Evolutionary conservation across 1,140 invertebrate genomes (phyloP).

Genomic region (Hyposmocoma kahamanoa): DNA sequence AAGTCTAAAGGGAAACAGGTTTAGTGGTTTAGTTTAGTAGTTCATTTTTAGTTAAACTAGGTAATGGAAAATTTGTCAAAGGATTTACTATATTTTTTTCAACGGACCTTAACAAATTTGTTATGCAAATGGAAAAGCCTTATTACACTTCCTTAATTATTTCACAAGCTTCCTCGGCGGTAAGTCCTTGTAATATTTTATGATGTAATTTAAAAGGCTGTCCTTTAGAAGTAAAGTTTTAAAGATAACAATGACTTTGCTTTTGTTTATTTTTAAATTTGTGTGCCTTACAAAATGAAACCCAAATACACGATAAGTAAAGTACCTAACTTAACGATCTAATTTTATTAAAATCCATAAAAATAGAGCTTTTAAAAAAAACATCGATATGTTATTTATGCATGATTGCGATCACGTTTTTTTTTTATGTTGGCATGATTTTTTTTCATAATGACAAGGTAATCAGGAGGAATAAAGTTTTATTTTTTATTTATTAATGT

Average conservation of each 20-base stretch:
- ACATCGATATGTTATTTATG: too few relatives aligned
- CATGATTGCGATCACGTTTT: too few relatives aligned
- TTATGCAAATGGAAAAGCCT: conserved; percentile 52
- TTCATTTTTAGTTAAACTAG: background rate
- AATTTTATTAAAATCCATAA: too few relatives aligned
- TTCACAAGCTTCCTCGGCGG: conserved; percentile 31
- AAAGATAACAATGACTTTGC: too few relatives aligned
- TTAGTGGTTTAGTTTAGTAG: background rate
- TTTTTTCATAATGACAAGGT: too few relatives aligned
- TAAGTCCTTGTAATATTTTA: conserved; percentile 44
- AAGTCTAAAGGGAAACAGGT: background rate
- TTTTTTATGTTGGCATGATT: too few relatives aligned
- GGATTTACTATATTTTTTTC: conserved; percentile 46
- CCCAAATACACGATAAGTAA: too few relatives aligned
- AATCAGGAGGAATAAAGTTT: too few relatives aligned
- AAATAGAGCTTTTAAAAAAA: too few relatives aligned
- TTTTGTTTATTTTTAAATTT: conserved; percentile 13
- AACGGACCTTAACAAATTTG: conserved; percentile 34
- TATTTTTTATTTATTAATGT: too few relatives aligned
- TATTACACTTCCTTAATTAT: conserved; percentile 56
- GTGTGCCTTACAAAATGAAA: conserved; percentile 14
- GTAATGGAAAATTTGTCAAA: conserved; percentile 30
- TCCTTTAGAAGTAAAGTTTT: conserved; percentile 30
- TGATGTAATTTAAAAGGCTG: conserved; percentile 40
- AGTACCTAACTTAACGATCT: too few relatives aligned